Evolutionary conservation across 2,888 invertebrate species (phyloP).

Genomic region (Anoncus sp.): DNA sequence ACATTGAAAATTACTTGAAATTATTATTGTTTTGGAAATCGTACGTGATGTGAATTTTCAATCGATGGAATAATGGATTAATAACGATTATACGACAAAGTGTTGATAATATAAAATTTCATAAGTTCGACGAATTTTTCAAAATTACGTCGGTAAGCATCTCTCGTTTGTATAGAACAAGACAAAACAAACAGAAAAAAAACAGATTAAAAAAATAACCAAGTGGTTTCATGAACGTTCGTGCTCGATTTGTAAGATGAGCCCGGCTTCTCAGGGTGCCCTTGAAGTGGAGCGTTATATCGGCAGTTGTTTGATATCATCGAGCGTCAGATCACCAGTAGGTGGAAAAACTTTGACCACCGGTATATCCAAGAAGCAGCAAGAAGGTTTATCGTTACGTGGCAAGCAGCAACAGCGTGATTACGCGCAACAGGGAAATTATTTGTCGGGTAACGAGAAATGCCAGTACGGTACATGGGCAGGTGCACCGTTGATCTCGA

Average conservation of each 20-base stretch:
- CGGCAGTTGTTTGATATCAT: slow-evolving; percentile 86
- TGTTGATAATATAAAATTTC: slow-evolving; percentile 15
- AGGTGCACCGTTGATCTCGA: slow-evolving; percentile 92
- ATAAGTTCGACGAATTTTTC: background rate
- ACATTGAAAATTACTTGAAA: too few relatives aligned
- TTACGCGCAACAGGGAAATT: slow-evolving; percentile 64
- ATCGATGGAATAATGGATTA: slow-evolving; percentile 49
- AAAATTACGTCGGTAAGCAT: background rate
- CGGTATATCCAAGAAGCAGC: slow-evolving; percentile 62
- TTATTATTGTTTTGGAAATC: slow-evolving; percentile 11
- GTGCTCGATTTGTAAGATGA: slow-evolving; percentile 85
- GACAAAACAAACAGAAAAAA: background rate
- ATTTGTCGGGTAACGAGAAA: slow-evolving; percentile 66
- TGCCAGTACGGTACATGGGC: slow-evolving; percentile 88
- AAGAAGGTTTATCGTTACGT: slow-evolving; percentile 43
- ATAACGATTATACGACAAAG: slow-evolving; percentile 13
- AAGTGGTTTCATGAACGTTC: slow-evolving; percentile 80
- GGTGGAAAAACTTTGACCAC: slow-evolving; percentile 62
- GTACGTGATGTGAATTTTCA: slow-evolving; percentile 38
- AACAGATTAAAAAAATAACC: background rate
- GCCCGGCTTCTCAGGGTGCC: slow-evolving; percentile 88
- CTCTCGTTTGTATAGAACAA: slow-evolving; percentile 4
- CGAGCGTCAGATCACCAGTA: slow-evolving; percentile 74
- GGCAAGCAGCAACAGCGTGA: slow-evolving; percentile 60
- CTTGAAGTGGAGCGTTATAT: slow-evolving; percentile 87